Evolutionary conservation across 2,888 invertebrate genomes (phyloP).

Genomic region (Capitulum mitella): DNA sequence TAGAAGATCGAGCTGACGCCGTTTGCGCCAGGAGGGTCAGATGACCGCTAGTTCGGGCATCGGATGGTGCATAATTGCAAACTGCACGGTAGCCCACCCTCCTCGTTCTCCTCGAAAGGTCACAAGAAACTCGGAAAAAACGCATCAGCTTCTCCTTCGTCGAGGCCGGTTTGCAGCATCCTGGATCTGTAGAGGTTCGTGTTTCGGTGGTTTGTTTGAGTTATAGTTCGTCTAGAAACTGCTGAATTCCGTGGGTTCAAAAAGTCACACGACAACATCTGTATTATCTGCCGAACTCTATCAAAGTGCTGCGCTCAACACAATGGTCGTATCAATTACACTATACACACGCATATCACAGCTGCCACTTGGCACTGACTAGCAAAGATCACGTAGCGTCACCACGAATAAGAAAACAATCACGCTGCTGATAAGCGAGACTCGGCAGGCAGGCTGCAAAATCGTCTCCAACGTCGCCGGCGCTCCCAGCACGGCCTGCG

Average conservation of each 20-base stretch:
- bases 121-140: constrained; percentile 76
- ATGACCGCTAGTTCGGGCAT: constrained; percentile 86
- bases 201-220: too few relatives aligned
- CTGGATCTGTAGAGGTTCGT: too few relatives aligned
- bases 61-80: constrained; percentile 92
- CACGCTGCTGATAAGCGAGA: too few relatives aligned
- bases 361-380: background rate
- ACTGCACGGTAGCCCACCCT: constrained; percentile 86
- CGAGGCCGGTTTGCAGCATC: constrained; percentile 71
- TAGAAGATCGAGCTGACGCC: constrained; percentile 53
- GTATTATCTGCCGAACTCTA: too few relatives aligned
- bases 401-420: too few relatives aligned
- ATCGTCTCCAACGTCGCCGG: too few relatives aligned
- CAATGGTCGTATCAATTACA: background rate
- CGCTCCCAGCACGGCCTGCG: too few relatives aligned
- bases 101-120: constrained; percentile 76
- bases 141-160: constrained; percentile 90
- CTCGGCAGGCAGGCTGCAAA: too few relatives aligned
- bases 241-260: too few relatives aligned
- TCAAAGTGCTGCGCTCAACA: background rate
- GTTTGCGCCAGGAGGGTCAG: constrained; percentile 47
- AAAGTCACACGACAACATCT: too few relatives aligned
- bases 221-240: too few relatives aligned
- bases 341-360: constrained; percentile 3
- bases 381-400: background rate